Evolutionary conservation across 1,140 invertebrate genomes (phyloP).

Genomic region (Geopemphigus sp.): DNA sequence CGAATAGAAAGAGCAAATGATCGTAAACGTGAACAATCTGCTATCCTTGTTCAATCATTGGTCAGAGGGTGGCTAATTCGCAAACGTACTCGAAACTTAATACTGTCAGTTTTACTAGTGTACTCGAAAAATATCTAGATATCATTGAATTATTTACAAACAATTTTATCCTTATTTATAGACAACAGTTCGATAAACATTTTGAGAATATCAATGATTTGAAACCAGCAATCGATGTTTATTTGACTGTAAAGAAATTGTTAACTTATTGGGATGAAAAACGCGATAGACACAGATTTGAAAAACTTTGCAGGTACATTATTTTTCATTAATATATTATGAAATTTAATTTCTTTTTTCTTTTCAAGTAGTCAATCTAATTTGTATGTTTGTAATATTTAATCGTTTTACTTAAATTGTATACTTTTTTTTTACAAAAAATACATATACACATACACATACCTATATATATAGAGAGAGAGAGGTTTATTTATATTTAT

Average conservation of each 20-base stretch:
- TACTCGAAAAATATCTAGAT: constrained; percentile 42
- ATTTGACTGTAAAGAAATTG: constrained; percentile 67
- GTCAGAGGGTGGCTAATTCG: constrained; percentile 71
- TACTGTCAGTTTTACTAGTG: constrained; percentile 61
- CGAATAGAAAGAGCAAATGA: constrained; percentile 79
- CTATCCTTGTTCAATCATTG: constrained; percentile 68
- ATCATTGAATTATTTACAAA: constrained; percentile 21
- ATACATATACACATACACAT: background rate
- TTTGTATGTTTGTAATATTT: background rate
- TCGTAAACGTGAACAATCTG: constrained; percentile 71
- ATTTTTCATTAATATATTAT: constrained; percentile 1
- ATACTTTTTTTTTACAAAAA: background rate
- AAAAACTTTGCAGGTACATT: constrained; percentile 67
- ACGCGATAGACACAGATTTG: constrained; percentile 70
- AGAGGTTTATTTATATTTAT: too few relatives aligned
- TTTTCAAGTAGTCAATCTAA: background rate
- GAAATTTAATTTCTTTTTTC: background rate
- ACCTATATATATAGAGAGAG: background rate
- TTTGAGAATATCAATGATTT: constrained; percentile 61
- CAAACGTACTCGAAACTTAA: constrained; percentile 60
- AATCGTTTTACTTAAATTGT: background rate
- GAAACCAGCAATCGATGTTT: constrained; percentile 69
- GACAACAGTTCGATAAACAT: constrained; percentile 68
- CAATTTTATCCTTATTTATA: constrained; percentile 56
- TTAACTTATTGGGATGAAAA: constrained; percentile 69